These are phyloP conservation scores for Papilio protenor DNA, from an alignment of 2,888 invertebrate genomes.

Conservation along the genomic window DNA sequence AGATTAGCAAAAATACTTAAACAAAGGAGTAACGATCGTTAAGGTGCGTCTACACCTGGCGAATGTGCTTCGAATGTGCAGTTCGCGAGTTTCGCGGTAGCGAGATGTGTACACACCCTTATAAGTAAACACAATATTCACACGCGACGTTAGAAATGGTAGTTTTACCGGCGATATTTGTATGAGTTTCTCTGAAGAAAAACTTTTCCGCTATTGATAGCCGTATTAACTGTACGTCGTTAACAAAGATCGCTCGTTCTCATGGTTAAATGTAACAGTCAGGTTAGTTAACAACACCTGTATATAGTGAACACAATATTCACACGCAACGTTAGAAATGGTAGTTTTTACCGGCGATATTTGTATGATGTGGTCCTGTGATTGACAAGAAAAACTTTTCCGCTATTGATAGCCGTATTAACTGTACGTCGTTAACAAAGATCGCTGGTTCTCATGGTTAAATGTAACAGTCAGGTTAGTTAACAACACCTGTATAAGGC, in stretches of 20 bases:
- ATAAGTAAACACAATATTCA: background rate
- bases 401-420: slow-evolving; percentile 33
- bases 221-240: slow-evolving; percentile 33
- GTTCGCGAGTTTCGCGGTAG: too few species aligned
- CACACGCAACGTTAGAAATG: background rate
- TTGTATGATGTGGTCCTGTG: slow-evolving; percentile 17
- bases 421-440: slow-evolving; percentile 40
- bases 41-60: too few species aligned
- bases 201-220: slow-evolving; percentile 36
- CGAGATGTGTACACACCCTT: background rate
- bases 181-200: slow-evolving; percentile 33
- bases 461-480: slow-evolving; percentile 31
- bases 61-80: too few species aligned
- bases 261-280: slow-evolving; percentile 33
- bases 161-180: background rate
- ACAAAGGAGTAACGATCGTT: too few species aligned
- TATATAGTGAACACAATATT: background rate
- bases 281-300: slow-evolving; percentile 26
- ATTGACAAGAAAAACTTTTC: slow-evolving; percentile 41
- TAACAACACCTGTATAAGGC: slow-evolving; percentile 31
- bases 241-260: slow-evolving; percentile 40
- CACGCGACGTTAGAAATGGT: slow-evolving; percentile 3
- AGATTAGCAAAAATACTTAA: too few species aligned
- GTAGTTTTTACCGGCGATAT: slow-evolving; percentile 3
- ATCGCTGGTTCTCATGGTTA: slow-evolving; percentile 36